phyloP scores from a whole-genome alignment of 2,113 vertebrate genomes.

The Tragelaphus imberbis region DNA sequence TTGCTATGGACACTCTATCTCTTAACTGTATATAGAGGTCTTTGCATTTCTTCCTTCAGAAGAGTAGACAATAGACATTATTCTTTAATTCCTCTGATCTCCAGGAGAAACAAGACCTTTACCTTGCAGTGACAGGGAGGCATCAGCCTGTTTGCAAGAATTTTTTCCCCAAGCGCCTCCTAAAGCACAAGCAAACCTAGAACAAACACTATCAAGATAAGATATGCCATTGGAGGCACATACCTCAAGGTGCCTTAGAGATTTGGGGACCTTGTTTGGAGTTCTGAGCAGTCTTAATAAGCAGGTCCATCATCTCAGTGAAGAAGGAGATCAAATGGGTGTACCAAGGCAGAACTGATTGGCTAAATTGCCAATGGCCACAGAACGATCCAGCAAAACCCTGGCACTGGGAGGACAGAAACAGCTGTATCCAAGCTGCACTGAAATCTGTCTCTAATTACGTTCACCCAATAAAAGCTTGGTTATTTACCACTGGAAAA shows the following conservation, averaged over 20 bases:
- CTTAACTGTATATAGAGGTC: background rate
- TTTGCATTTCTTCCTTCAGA: background rate
- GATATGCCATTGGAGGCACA: background rate
- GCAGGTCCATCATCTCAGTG: background rate
- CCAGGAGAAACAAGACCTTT: slow-evolving; percentile 1
- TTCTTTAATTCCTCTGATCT: background rate
- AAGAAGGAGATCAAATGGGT: slow-evolving; percentile 54
- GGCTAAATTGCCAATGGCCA: slow-evolving; percentile 37
- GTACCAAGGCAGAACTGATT: slow-evolving; percentile 24
- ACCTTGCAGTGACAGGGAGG: background rate
- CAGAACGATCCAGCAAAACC: slow-evolving; percentile 26
- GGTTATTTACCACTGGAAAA: slow-evolving; percentile 31
- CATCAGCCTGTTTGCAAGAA: background rate
- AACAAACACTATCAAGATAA: background rate
- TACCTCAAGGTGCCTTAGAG: slow-evolving; percentile 56
- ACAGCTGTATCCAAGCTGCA: slow-evolving; percentile 61
- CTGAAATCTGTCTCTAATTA: slow-evolving; percentile 70
- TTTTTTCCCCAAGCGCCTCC: background rate
- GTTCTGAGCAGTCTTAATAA: slow-evolving; percentile 26
- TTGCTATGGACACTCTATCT: background rate
- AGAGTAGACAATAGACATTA: background rate
- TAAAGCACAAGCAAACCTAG: background rate
- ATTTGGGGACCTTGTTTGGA: background rate
- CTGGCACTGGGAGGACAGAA: slow-evolving; percentile 28
- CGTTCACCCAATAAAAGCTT: slow-evolving; percentile 38